Percentiles rank a stretch among this genome's conserved stretches.
Evolutionary conservation across 2,113 vertebrate species (phyloP).

Genomic region (Halcyon malimbica): DNA sequence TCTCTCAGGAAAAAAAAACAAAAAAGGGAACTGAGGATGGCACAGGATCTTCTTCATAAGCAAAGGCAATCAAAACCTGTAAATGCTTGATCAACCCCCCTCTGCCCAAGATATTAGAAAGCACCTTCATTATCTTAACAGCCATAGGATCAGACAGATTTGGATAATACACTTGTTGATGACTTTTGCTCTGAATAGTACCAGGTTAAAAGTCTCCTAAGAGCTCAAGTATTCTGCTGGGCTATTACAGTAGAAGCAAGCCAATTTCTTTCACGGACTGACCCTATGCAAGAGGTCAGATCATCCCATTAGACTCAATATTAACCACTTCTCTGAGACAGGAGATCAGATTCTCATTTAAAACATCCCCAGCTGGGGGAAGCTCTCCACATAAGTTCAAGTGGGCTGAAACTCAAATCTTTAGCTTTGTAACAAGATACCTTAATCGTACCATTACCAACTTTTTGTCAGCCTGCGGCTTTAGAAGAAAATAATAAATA

Average conservation of each 20-base stretch:
- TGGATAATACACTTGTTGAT: background rate
- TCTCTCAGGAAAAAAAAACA: background rate
- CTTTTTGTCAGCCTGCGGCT: background rate
- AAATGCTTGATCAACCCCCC: background rate
- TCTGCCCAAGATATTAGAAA: background rate
- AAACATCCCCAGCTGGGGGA: background rate
- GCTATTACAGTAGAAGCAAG: background rate
- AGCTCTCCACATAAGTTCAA: background rate
- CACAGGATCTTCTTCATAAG: background rate
- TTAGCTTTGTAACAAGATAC: background rate
- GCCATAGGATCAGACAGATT: background rate
- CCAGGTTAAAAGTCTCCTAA: background rate
- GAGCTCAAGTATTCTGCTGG: background rate
- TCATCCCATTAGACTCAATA: background rate
- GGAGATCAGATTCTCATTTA: background rate
- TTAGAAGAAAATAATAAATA: constrained; percentile 45
- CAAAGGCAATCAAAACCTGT: background rate
- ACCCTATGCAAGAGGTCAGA: background rate
- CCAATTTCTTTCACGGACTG: background rate
- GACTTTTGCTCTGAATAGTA: background rate
- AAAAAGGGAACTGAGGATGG: background rate
- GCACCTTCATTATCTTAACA: background rate
- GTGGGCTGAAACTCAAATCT: background rate
- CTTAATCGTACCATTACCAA: background rate
- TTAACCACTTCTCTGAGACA: background rate